Percentiles rank a stretch among this genome's conserved stretches.
phyloP scores from a whole-genome alignment of 2,888 invertebrate species.

The Agapostemon virescens region DNA sequence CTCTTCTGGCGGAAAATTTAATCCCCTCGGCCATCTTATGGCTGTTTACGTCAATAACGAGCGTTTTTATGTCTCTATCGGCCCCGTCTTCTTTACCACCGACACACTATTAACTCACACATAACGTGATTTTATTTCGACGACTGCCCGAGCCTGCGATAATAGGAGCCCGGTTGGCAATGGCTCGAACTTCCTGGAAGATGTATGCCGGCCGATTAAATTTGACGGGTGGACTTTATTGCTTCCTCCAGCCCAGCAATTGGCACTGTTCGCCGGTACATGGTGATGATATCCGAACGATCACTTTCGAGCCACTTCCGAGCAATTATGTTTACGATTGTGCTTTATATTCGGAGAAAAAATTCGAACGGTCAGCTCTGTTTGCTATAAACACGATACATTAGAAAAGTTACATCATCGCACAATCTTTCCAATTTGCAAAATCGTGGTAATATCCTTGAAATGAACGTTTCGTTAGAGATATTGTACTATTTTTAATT shows the following conservation, averaged over 20 bases:
- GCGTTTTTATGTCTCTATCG: conserved; percentile 21
- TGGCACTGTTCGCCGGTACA: conserved; percentile 29
- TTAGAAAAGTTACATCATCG: too few relatives aligned
- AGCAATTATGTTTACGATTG: conserved; percentile 24
- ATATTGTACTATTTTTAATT: too few relatives aligned
- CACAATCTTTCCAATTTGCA: too few relatives aligned
- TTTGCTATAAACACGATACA: too few relatives aligned
- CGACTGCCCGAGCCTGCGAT: conserved; percentile 12
- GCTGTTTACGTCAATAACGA: conserved; percentile 15
- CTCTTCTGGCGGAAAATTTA: background rate
- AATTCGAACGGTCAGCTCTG: background rate
- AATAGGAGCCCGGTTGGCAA: conserved; percentile 28
- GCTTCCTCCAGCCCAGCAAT: conserved; percentile 29
- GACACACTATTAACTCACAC: conserved; percentile 25
- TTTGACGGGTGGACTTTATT: conserved; percentile 43
- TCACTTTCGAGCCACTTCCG: conserved; percentile 19
- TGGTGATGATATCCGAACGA: conserved; percentile 15
- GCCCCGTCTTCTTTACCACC: background rate
- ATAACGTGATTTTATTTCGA: conserved; percentile 22
- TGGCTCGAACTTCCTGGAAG: conserved; percentile 27
- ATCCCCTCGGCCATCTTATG: background rate
- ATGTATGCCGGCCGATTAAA: conserved; percentile 36
- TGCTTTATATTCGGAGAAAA: background rate
- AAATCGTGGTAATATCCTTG: too few relatives aligned
- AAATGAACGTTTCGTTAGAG: too few relatives aligned